phyloP scores from a whole-genome alignment of 2,113 vertebrate genomes.

The Colius striatus region DNA sequence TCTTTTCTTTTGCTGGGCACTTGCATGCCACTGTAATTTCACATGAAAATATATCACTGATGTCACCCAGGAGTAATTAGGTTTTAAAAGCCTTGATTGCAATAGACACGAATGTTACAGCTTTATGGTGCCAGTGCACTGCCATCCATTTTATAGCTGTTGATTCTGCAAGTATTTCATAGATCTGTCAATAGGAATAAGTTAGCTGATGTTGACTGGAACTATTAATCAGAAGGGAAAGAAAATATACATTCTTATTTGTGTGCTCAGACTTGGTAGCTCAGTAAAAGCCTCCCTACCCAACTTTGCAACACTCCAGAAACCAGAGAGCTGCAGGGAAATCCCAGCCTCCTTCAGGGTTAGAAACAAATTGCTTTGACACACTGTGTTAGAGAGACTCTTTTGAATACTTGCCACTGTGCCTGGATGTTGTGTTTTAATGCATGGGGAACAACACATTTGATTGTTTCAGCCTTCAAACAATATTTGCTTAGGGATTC shows the following conservation, averaged over 20 bases:
- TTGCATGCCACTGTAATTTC: constrained; percentile 60
- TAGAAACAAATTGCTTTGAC: not conserved
- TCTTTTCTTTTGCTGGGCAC: constrained; percentile 64
- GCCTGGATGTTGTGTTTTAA: not conserved
- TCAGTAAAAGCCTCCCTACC: not conserved
- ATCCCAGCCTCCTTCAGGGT: not conserved
- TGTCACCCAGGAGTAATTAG: constrained; percentile 75
- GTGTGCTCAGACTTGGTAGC: not conserved
- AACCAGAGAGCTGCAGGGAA: not conserved
- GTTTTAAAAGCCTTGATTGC: constrained; percentile 74
- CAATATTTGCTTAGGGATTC: not conserved
- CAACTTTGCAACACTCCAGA: not conserved
- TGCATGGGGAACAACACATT: not conserved
- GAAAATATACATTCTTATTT: constrained; percentile 15
- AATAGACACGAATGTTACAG: constrained; percentile 39
- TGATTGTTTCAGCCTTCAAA: not conserved
- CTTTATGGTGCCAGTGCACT: constrained; percentile 56
- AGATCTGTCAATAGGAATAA: constrained; percentile 73
- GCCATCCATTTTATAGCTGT: constrained; percentile 56
- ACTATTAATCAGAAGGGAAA: constrained; percentile 61
- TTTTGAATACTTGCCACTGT: not conserved
- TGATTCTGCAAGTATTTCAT: constrained; percentile 73
- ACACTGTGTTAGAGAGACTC: not conserved
- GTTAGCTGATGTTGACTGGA: constrained; percentile 54
- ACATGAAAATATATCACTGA: constrained; percentile 70